Base-by-base conservation (phyloP, 2,888 invertebrate genomes). In the Mellilla xanthometata region DNA sequence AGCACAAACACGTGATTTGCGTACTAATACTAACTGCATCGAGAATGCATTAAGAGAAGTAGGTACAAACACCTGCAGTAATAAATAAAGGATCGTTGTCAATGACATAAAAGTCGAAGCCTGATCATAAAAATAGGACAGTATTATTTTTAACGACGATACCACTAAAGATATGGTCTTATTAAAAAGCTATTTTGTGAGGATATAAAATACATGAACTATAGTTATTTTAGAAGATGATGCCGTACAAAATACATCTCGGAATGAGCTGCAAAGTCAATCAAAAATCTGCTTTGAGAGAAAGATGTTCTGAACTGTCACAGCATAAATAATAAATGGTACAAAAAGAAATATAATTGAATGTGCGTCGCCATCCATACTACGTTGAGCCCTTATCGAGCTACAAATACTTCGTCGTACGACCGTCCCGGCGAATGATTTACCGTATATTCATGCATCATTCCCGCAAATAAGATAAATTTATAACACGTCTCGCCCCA, bases 401-500 rank as follows among this genome's bases (percentile, higher is more conserved):
- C 62, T 60, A 62, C 66, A 72, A 68, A 72, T 68, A 72, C 63
- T 58, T 62, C 61, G 60, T 58, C 66, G 65, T 58, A 54, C 27
- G 43, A 60, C 58, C 60, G 63, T 65, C 68, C 61, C 67, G 62
- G 63, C 61, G 63, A 65, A 68, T 76, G 77, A 83, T 79, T 82
- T 79, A 82, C 76, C 65, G 68, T 76, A 71, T 22, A 13, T 75
- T 74, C 75, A 75, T 68, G 65, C 67, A 64, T 43, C 56, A 60
- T 60, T 53, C 39, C 43, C 56, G 64, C 65, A 58, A 72, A 73
- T 69, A 72, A 70, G 62, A 75, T 71, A 72, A 73, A 79, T 76
- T 62, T n/a, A n/a, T n/a, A n/a, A 65, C 26, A 28, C 28, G 72
- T 76, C 73, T 79, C 71, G 65, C 49, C 58, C 68, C 72, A 79